Conservation (phyloP, 2,113 vertebrate genomes). For the Numenius arquata region DNA sequence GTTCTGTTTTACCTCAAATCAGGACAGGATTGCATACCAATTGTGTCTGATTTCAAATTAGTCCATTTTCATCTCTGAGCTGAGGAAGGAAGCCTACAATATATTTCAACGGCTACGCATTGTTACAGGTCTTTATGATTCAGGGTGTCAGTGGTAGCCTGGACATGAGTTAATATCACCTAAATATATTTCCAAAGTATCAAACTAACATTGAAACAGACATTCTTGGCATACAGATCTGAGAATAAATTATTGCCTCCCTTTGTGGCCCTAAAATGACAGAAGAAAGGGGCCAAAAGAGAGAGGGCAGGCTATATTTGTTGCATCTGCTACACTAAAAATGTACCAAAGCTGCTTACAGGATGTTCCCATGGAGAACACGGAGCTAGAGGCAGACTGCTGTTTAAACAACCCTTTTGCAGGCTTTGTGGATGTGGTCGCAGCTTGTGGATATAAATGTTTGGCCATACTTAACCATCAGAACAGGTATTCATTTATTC, state of each 20-base stretch:
- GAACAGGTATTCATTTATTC: not conserved
- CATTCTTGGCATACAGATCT: not conserved
- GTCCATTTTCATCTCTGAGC: not conserved
- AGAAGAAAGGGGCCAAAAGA: not conserved
- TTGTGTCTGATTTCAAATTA: not conserved
- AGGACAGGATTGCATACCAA: not conserved
- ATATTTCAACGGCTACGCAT: not conserved
- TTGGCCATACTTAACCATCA: not conserved
- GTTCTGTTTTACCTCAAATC: not conserved
- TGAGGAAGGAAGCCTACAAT: not conserved
- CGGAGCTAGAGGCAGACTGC: not conserved
- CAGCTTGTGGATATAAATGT: not conserved
- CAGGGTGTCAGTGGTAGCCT: not conserved
- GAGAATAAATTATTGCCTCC: not conserved
- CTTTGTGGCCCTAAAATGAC: not conserved
- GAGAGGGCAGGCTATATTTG: not conserved
- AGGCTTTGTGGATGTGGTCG: not conserved
- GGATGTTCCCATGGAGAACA: not conserved
- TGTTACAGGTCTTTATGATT: not conserved
- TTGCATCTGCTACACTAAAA: not conserved
- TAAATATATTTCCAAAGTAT: not conserved
- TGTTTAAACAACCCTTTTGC: not conserved
- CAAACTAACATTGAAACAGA: not conserved
- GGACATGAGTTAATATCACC: not conserved
- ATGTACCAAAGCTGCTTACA: not conserved